Base-by-base conservation (phyloP, 2,888 invertebrate species). In the Theretra japonica region DNA sequence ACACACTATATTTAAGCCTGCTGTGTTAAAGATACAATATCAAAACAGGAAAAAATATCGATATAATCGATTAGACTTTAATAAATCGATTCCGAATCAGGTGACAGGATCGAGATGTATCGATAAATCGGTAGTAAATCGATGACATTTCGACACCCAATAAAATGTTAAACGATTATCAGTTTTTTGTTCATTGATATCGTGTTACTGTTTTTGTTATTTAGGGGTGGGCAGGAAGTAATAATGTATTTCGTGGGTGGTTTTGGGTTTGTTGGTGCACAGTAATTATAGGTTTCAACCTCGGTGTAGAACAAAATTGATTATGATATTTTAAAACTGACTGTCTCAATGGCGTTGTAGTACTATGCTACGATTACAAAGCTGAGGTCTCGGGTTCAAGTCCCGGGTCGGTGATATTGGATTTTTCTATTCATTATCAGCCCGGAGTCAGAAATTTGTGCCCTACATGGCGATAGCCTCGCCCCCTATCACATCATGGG, bases 41-140 rank as follows among this genome's bases (percentile, higher is more conserved):
- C 41, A 41, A 65, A 41, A 23, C 23, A 48, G 17, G 41, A 25
- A 25, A 23, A 62, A 30, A 21, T 48, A 65, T 65, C 65, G 41
- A 62, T 21, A 62, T 62, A 48, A 72, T 53, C 68, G 60, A 69
- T 68, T 25, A 68, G 69, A 69, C 69, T 15, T 17, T 15, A 65
- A 69, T 69, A 72, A 41, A 72, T 72, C 68, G 56, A 69, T 69
- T 69, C 4, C 50, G n/a, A 33, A 41, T 28, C 28, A 62, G 1
- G 33, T 21, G 7, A 41, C 41, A 30, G 8, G 21, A 65, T 65
- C 65, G 65, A 65, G 41, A 65, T 65, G 28, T 58, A 62, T 53
- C 69, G 69, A 69, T 68, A 60, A 68, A 72, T 72, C 69, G 41
- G 50, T 48, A 65, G 68, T 69, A 60, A 53, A 72, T 72, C 68